Evolutionary conservation across 2,113 vertebrate species (phyloP).

Genomic region (Bettongia penicillata): DNA sequence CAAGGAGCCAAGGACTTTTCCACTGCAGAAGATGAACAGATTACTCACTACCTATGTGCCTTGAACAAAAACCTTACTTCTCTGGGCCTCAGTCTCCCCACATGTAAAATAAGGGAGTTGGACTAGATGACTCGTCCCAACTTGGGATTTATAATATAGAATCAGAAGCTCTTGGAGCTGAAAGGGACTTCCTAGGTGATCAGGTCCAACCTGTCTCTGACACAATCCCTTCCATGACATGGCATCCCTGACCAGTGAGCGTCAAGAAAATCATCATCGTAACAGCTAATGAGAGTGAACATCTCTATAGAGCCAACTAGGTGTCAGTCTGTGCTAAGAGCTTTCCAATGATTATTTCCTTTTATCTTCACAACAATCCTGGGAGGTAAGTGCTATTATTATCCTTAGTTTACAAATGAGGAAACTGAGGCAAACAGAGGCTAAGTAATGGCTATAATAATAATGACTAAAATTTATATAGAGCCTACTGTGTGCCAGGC

Average conservation of each 20-base stretch:
- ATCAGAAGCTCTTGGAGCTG: not conserved
- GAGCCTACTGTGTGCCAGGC: not conserved
- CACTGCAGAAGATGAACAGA: not conserved
- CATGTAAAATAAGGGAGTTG: not conserved
- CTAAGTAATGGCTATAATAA: not conserved
- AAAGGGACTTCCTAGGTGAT: not conserved
- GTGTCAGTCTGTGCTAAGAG: not conserved
- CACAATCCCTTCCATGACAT: not conserved
- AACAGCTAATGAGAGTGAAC: not conserved
- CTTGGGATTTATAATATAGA: not conserved
- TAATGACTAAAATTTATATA: not conserved
- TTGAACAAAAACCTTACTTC: not conserved
- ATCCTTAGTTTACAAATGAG: not conserved
- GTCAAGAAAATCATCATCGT: not conserved
- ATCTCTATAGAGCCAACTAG: not conserved
- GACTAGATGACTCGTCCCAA: not conserved
- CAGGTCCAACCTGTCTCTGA: not conserved
- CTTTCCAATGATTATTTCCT: not conserved
- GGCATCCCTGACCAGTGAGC: not conserved
- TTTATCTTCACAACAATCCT: not conserved
- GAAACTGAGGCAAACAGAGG: not conserved
- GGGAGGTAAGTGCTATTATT: not conserved
- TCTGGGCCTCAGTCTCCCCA: not conserved
- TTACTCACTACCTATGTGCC: not conserved
- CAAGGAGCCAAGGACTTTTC: not conserved